Evolutionary conservation across 2,888 invertebrate genomes (phyloP).

Genomic region (Rhaphigaster nebulosa): DNA sequence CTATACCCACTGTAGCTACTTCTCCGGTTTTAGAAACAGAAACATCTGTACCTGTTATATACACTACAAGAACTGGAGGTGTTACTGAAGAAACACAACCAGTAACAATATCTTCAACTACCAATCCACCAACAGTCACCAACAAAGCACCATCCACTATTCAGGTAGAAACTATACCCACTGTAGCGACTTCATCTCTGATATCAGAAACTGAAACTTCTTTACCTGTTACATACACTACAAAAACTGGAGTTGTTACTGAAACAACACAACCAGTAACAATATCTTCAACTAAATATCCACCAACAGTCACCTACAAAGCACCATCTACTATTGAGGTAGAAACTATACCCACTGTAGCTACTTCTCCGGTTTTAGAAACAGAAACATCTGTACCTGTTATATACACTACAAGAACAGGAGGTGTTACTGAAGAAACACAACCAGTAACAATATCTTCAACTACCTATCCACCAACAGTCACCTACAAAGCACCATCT

Average conservation of each 20-base stretch:
- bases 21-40: no score
- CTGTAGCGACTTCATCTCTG: not conserved
- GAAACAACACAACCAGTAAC: not conserved
- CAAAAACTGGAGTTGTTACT: not conserved
- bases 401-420: not conserved
- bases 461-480: not conserved
- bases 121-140: not conserved
- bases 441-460: not conserved
- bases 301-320: not conserved
- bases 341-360: no score
- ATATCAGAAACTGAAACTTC: not conserved
- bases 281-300: not conserved
- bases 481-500: not conserved
- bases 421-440: not conserved
- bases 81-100: not conserved
- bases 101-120: not conserved
- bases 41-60: not conserved
- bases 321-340: not conserved
- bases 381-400: not conserved
- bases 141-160: not conserved
- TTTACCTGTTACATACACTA: not conserved
- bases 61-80: not conserved
- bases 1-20: not conserved
- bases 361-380: no score
- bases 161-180: not conserved